Evolutionary conservation across 2,797 vertebrate species (phyloP).

Genomic region (Cuculus canorus): DNA sequence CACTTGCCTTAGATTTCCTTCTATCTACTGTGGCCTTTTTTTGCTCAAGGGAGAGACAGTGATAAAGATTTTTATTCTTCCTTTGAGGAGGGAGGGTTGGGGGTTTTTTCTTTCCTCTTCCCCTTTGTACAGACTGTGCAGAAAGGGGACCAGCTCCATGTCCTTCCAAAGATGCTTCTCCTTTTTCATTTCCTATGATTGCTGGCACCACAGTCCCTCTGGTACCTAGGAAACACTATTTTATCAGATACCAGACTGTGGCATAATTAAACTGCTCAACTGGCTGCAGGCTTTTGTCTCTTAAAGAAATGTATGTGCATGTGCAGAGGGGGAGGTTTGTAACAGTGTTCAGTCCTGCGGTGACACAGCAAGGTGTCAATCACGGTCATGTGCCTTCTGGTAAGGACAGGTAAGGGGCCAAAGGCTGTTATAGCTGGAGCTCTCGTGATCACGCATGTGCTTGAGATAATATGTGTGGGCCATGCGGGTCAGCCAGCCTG

Average conservation of each 20-base stretch:
- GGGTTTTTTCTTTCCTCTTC: background rate
- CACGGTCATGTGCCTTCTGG: background rate
- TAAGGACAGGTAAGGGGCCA: too few species aligned
- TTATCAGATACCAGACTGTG: background rate
- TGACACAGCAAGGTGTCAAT: background rate
- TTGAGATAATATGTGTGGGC: background rate
- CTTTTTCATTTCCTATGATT: background rate
- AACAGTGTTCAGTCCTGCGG: accelerated
- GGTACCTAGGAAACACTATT: background rate
- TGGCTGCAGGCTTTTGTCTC: background rate
- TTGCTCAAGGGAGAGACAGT: background rate
- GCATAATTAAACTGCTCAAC: background rate
- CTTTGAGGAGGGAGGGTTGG: background rate
- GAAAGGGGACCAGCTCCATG: background rate
- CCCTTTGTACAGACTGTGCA: background rate
- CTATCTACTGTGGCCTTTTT: background rate
- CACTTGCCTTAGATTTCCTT: background rate
- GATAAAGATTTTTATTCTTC: background rate
- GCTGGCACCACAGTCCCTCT: background rate
- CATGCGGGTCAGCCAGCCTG: background rate
- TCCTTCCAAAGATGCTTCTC: background rate
- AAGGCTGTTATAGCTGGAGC: background rate
- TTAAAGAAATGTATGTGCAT: background rate
- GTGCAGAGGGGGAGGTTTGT: background rate
- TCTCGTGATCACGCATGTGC: background rate